Evolutionary conservation across 1,140 invertebrate species (phyloP), one percentile per base, ranked within the genome.

Genomic region (Caenorhabditis brenneri): DNA sequence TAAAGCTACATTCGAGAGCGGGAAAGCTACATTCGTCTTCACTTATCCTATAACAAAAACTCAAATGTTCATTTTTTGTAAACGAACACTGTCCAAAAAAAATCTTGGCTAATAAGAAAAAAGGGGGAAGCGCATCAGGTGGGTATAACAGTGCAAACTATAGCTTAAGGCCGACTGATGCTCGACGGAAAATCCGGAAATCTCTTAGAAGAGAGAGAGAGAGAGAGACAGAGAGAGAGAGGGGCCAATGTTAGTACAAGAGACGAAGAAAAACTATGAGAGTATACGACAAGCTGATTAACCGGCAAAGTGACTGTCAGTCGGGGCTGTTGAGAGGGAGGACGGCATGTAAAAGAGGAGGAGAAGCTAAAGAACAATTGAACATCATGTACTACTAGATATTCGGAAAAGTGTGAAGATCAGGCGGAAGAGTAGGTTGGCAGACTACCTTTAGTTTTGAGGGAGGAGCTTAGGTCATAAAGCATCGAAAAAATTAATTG

Each of bases 161-260:
- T 58, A 39, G 33, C 27, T 53, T 58, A 49, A 24, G 29, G n/a
- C 27, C 16, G 22, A 31, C 15, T 46, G 31, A 19, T 12, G 7
- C 24, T 31, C 24, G 49, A 58, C 81, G 60, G 81, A 53, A 53
- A 58, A 55, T 81, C 81, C 81, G 42, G 81, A 82, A 58, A 51
- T 65, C 39, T 82, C 29, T 36, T 29, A 58, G 16, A 36, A 19
- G 27, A 58, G 24, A 48, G 29, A 19, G 19, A 9, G 22, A 33
- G 22, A 69, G 60, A 24, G 27, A 33, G 24, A 49, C 42, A 81
- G 53, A 81, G 48, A n/a, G 53, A 42, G 31, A 42, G 31, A 39
- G 31, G 6, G n/a, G n/a, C n/a, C n/a, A n/a, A n/a, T n/a, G n/a
- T n/a, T n/a, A n/a, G 31, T 10, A 33, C 15, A 22, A 15, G 19